Evolutionary conservation across 2,113 vertebrate species (phyloP), one percentile per base, ranked within the genome.

Genomic region (Ancistrus triradiatus): DNA sequence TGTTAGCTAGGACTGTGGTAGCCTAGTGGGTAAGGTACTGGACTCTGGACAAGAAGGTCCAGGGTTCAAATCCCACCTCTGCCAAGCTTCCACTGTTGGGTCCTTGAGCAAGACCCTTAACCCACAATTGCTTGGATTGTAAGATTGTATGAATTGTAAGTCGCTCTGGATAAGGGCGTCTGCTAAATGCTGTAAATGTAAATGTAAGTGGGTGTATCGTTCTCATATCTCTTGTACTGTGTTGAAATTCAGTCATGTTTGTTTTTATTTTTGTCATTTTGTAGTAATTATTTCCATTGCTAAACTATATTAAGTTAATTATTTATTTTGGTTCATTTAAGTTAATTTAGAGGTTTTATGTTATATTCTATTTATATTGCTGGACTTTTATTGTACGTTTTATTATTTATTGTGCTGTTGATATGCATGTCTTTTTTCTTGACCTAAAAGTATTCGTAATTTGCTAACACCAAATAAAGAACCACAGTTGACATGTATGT

Each of bases 401-500:
- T 65, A 57, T 64, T 64, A 60, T 33, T 61, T 68, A 14, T 17
- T 60, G 49, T 66, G 17, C 42, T 37, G 24, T 2, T 59, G 14
- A 6, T 25, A 52, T 47, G n/a, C 64, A 50, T 11, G 55, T 42
- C 24, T 64, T 50, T 8, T 2, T 53, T 63, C 3, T 48, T 59
- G 4, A 53, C 57, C 21, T 53, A 13, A 71, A 65, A 31, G 15
- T 59, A 24, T 77, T 63, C 72, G 66, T 52, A 53, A 57, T n/a
- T n/a, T 72, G 43, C 33, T 27, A 33, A 73, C 27, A 72, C 43
- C 15, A 77, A 86, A 83, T 84, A 85, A 85, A 86, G 63, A 14
- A 50, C 68, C 13, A 57, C 72, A 66, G n/a, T 76, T 40, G 48
- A 52, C 69, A 25, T 64, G 25, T 25, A 55, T 68, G 38, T 48